phyloP scores from a whole-genome alignment of 64 coral and sea anemone genomes.

The Acropora yongei region DNA sequence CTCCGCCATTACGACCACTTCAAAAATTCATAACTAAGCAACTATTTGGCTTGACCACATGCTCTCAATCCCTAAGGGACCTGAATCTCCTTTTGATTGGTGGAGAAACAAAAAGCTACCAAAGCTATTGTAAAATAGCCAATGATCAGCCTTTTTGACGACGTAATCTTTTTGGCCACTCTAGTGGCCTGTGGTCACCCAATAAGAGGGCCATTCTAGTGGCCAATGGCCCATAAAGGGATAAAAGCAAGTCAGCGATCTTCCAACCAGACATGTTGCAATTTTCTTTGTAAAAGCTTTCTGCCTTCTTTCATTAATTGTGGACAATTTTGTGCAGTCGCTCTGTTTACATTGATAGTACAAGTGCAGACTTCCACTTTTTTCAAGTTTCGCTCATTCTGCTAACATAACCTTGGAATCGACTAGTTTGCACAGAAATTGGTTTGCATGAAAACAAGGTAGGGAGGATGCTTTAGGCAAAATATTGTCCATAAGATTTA shows the following conservation, averaged over 20 bases:
- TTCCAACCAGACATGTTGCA: neutral
- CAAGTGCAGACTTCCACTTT: slow-evolving; percentile 35
- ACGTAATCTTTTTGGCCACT: neutral
- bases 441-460: slow-evolving; percentile 1
- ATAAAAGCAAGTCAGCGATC: neutral
- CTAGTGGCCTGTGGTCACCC: neutral
- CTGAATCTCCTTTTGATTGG: slow-evolving; percentile 15
- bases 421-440: slow-evolving; percentile 17
- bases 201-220: neutral
- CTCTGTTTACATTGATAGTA: slow-evolving; percentile 45
- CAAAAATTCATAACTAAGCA: slow-evolving; percentile 4
- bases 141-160: neutral
- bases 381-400: slow-evolving; percentile 35
- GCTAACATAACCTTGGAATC: slow-evolving; percentile 42
- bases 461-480: slow-evolving; percentile 15
- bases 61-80: neutral
- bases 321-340: slow-evolving; percentile 44
- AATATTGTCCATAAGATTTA: slow-evolving; percentile 13
- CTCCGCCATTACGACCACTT: neutral
- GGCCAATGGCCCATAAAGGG: neutral
- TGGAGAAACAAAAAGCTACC: neutral
- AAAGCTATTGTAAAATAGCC: neutral
- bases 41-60: neutral
- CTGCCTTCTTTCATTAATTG: slow-evolving; percentile 31
- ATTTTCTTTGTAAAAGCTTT: slow-evolving; percentile 40